Conservation (phyloP, 2,888 invertebrate genomes). For the Portevinia maculata region DNA sequence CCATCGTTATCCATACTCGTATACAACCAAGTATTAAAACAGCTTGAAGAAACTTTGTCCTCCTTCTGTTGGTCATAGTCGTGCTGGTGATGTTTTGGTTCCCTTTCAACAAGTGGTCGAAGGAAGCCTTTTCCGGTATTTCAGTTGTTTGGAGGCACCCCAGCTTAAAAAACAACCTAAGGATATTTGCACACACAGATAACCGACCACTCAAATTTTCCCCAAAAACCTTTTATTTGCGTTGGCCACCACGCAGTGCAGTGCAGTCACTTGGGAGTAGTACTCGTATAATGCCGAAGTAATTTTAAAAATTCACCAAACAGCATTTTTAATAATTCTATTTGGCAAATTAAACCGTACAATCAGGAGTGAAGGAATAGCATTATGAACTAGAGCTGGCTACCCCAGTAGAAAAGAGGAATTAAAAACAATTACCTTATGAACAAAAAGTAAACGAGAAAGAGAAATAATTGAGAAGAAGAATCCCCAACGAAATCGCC, state of each 20-base stretch:
- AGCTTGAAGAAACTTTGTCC: conserved; percentile 9
- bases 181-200: conserved; percentile 63
- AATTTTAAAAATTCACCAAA: conserved; percentile 73
- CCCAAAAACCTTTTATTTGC: conserved; percentile 45
- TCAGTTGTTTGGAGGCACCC: conserved; percentile 47
- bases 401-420: conserved; percentile 44
- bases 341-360: conserved; percentile 74
- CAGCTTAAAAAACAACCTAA: conserved; percentile 51
- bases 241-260: conserved; percentile 59
- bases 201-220: conserved; percentile 63
- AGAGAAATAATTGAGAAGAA: conserved; percentile 16
- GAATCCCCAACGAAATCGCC: conserved; percentile 53
- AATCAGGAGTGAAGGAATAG: conserved; percentile 30
- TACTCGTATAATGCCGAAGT: conserved; percentile 55
- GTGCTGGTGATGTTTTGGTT: background rate
- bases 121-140: conserved; percentile 53
- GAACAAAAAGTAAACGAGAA: conserved; percentile 27
- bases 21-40: conserved; percentile 9
- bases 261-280: conserved; percentile 28
- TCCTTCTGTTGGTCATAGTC: background rate
- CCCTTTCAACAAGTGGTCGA: conserved; percentile 65
- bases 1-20: conserved; percentile 3
- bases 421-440: conserved; percentile 60
- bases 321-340: conserved; percentile 76
- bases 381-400: conserved; percentile 6